Base-by-base conservation (phyloP, 2,113 vertebrate genomes). In the Chinchilla lanigera region DNA sequence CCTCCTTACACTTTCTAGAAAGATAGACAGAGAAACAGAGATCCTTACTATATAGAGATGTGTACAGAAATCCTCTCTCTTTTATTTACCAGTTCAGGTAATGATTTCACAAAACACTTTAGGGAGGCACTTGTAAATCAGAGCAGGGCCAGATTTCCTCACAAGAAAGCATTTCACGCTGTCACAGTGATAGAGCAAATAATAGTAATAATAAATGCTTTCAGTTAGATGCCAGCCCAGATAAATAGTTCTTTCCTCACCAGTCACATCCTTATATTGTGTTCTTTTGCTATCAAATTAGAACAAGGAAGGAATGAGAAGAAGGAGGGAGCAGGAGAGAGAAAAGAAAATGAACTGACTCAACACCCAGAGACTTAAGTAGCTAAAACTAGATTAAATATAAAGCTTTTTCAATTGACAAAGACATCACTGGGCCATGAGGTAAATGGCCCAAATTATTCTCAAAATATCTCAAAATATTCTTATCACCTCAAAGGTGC, bases 361-460 rank as follows among this genome's bases (percentile, higher is more conserved):
- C 61, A 95, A 96, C 87, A 75, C 41, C 94, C 94, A 96, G 86
- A 93, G 95, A 86, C 93, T 84, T 86, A 93, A 75, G 86, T 86
- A 97, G 94, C 86, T 90, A 52, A 90, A 98, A 98, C 86, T 86
- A 97, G 97, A 97, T 95, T 98, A 98, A 98, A 81, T 90, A 96
- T 97, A 97, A 98, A 98, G 96, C 90, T 97, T 90, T 97, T 98
- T 97, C 95, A 97, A 95, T 88, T 96, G 96, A 97, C 90, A 75
- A 97, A 54, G 78, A 96, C 97, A 98, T 97, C 96, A 98, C 91
- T 97, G 91, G 98, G 97, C 97, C 97, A 98, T 96, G 97, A 86
- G 98, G 97, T 98, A 98, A 98, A 95, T 96, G 97, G 97, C 77
- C 88, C 96, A 98, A 92, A 95, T 44, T 19, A 86, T 95, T 97